These are phyloP conservation scores for Melitaea cinxia DNA, from an alignment of 1,140 invertebrate genomes.

Conservation along the genomic window DNA sequence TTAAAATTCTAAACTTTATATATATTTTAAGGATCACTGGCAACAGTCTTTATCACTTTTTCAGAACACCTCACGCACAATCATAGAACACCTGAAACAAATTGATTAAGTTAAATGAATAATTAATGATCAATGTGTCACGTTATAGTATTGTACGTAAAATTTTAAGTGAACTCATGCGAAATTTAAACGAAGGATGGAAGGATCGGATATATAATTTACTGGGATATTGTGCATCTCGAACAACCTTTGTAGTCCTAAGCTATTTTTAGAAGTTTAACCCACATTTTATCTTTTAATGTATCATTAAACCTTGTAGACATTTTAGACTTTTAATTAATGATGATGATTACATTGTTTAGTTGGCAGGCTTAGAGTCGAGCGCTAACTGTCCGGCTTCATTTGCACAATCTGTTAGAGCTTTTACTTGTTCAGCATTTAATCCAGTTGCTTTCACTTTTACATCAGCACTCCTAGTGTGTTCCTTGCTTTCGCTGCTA, in stretches of 20 bases:
- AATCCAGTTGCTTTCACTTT: conserved; percentile 77
- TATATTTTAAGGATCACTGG: conserved; percentile 74
- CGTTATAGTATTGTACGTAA: too few species aligned
- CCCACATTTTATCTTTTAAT: neutral
- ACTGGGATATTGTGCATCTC: conserved; percentile 35
- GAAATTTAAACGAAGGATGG: conserved; percentile 11
- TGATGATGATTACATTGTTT: conserved; percentile 58
- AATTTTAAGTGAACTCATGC: neutral
- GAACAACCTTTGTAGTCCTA: conserved; percentile 35
- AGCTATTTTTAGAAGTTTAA: neutral
- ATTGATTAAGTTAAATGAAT: conserved; percentile 20
- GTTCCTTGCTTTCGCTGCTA: conserved; percentile 76
- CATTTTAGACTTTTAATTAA: conserved; percentile 17
- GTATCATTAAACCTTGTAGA: neutral
- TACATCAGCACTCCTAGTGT: conserved; percentile 77
- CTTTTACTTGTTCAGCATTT: conserved; percentile 75
- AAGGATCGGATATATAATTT: conserved; percentile 16
- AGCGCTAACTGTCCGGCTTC: conserved; percentile 74
- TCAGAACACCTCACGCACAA: conserved; percentile 61
- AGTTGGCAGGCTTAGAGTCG: conserved; percentile 73
- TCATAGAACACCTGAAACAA: conserved; percentile 75
- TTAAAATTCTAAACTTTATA: conserved; percentile 57
- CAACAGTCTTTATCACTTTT: conserved; percentile 80
- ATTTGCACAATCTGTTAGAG: conserved; percentile 79
- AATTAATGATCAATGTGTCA: neutral